Conservation (phyloP, 2,797 vertebrate genomes). For the Ispidina lecontei region DNA sequence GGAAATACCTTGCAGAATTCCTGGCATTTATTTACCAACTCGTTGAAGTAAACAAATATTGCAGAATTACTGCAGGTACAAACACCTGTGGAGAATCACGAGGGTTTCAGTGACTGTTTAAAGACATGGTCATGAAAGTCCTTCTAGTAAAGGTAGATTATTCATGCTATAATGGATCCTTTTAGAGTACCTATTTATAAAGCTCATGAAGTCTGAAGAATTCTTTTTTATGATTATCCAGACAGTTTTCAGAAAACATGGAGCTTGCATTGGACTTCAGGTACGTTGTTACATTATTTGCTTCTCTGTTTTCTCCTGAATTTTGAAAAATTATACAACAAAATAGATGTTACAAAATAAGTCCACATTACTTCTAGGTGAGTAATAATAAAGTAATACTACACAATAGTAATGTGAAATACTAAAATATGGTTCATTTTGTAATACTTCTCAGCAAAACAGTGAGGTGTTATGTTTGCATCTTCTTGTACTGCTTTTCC, state of each 20-base stretch:
- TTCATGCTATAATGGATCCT: neutral
- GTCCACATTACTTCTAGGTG: neutral
- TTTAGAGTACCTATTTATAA: neutral
- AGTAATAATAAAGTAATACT: neutral
- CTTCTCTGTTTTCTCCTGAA: neutral
- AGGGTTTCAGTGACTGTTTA: neutral
- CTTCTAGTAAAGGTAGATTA: neutral
- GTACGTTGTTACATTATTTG: neutral
- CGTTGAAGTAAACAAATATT: neutral
- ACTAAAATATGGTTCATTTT: neutral
- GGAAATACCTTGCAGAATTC: neutral
- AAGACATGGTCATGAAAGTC: neutral
- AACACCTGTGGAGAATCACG: neutral
- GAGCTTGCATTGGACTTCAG: neutral
- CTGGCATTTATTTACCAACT: neutral
- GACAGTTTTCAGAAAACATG: neutral
- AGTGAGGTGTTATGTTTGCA: neutral
- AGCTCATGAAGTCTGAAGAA: neutral
- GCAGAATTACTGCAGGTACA: neutral
- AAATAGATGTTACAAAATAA: neutral
- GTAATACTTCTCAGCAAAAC: neutral
- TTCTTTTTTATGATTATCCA: neutral
- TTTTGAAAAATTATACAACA: neutral
- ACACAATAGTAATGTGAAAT: neutral
- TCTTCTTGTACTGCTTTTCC: neutral